Conservation (phyloP, 2,888 invertebrate genomes). For the Lithophane leautieri region DNA sequence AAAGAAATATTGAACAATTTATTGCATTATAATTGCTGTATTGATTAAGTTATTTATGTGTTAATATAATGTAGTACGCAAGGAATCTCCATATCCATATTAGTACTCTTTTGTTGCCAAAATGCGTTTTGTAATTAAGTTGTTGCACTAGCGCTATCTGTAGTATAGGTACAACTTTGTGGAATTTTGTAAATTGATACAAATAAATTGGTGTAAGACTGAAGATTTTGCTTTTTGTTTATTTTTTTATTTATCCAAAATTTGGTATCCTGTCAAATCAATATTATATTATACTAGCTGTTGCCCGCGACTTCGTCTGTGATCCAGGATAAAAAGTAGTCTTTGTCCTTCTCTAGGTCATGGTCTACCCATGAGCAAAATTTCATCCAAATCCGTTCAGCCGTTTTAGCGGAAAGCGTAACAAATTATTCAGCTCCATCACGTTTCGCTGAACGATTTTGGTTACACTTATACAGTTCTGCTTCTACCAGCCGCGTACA, state of each 20-base stretch:
- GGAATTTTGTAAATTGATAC: constrained; percentile 83
- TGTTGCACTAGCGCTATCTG: constrained; percentile 73
- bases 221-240: constrained; percentile 57
- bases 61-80: constrained; percentile 52
- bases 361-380: no score
- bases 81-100: constrained; percentile 56
- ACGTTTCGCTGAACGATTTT: no score
- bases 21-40: constrained; percentile 50
- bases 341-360: no score
- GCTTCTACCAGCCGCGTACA: no score
- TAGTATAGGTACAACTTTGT: constrained; percentile 71
- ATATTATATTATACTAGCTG: background rate
- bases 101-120: constrained; percentile 73
- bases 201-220: constrained; percentile 83
- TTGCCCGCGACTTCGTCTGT: background rate
- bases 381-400: no score
- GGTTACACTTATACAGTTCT: no score
- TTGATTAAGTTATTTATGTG: constrained; percentile 69
- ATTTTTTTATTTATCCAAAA: background rate
- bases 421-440: no score
- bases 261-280: background rate
- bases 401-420: no score
- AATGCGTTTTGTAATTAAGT: constrained; percentile 73
- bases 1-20: constrained; percentile 69
- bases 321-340: no score